phyloP scores from a whole-genome alignment of 2,797 vertebrate species.

The Coilia nasus region DNA sequence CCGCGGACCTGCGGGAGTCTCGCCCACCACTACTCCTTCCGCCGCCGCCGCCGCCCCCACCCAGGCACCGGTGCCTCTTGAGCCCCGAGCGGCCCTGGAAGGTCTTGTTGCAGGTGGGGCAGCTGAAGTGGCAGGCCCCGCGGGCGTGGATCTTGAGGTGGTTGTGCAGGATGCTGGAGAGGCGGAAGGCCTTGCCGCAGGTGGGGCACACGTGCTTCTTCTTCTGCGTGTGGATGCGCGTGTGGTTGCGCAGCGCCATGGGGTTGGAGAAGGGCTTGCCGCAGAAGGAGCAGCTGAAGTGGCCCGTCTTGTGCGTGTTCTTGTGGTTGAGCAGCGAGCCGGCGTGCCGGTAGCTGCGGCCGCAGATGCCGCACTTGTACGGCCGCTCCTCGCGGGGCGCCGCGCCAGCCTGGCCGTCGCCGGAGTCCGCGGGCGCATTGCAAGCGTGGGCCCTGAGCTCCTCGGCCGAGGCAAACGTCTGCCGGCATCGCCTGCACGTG shows the following conservation, averaged over 20 bases:
- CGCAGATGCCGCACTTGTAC: conserved; percentile 80
- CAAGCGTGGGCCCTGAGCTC: conserved; percentile 68
- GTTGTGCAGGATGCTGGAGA: conserved; percentile 79
- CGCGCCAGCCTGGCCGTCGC: not conserved
- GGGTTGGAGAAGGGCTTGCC: conserved; percentile 81
- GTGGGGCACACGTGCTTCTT: conserved; percentile 80
- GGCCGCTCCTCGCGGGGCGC: conserved; percentile 65
- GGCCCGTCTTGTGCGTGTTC: conserved; percentile 79
- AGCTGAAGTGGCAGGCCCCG: conserved; percentile 74
- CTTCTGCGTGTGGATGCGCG: conserved; percentile 79
- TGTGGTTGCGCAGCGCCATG: conserved; percentile 80
- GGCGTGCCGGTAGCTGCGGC: conserved; percentile 81
- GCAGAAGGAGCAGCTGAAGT: conserved; percentile 80
- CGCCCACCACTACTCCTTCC: conserved; percentile 46
- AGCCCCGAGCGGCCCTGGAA: conserved; percentile 80
- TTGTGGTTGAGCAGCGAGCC: conserved; percentile 85
- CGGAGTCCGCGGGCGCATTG: not conserved
- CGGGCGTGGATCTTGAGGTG: conserved; percentile 80
- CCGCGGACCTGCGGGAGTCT: conserved; percentile 39
- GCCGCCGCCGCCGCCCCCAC: conserved; percentile 53
- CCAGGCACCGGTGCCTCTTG: conserved; percentile 75
- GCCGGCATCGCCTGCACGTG: conserved; percentile 69
- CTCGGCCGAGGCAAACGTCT: conserved; percentile 62
- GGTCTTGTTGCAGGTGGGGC: conserved; percentile 80
- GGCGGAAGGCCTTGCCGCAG: conserved; percentile 82